Evolutionary conservation across 2,888 invertebrate genomes (phyloP), one percentile per base, ranked within the genome.

Genomic region (Dichetophora obliterata): DNA sequence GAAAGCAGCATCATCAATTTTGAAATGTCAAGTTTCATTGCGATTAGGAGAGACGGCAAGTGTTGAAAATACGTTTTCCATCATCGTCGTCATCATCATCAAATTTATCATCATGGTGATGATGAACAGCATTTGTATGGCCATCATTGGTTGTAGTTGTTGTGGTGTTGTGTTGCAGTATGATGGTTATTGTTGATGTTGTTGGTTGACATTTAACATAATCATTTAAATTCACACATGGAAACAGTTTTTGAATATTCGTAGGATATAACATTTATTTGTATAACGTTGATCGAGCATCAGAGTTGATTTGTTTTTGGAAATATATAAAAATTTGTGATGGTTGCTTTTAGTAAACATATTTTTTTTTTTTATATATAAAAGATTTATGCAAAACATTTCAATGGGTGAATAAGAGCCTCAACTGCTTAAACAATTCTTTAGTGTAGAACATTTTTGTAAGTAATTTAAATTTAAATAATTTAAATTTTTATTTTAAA

Each of bases 271-370:
- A 68, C 72, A 77, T 66, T 65, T 69, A 73, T 43, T 77, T 75
- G 66, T 79, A 52, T 74, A 76, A 50, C 50, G 50, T 19, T 37
- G 24, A 22, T 27, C 34, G 34, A 24, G 74, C 72, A 34, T 73
- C 63, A 48, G n/a, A n/a, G 34, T 77, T 76, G 77, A 76, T 82
- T 81, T 75, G 69, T 68, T 54, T n/a, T 81, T 78, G 82, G 72
- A 86, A 86, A 83, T 80, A 86, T 78, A 86, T 79, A 75, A 84
- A 84, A 72, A 85, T 85, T 80, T 75, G 81, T 84, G 82, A 82
- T 85, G 82, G 80, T 81, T 79, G 77, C 74, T 37, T 84, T 86
- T 81, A 86, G 81, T 81, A 79, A 79, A 75, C 78, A 76, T 69
- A 14, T 75, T 75, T 75, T 66, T 75, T 63, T 63, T 73, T 63